These are phyloP conservation scores for Rhadina sibilatrix DNA, from an alignment of 2,113 vertebrate species.

Conservation along the genomic window DNA sequence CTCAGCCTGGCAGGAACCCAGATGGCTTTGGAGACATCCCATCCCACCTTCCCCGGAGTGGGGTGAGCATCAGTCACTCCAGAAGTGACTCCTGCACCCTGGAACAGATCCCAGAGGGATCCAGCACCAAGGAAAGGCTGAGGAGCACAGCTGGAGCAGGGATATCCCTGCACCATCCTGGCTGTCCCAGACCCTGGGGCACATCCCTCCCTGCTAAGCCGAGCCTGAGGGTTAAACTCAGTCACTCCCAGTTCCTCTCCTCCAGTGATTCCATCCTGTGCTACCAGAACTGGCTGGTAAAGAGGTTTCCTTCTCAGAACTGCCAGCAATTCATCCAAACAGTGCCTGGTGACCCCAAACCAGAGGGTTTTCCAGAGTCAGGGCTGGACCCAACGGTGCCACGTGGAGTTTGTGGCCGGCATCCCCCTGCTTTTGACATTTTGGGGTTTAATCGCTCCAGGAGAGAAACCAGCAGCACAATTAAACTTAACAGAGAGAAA, in stretches of 20 bases:
- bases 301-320: neutral
- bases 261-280: neutral
- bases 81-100: fast-evolving
- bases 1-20: neutral
- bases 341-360: fast-evolving
- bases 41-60: too few relatives aligned
- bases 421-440: neutral
- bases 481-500: neutral
- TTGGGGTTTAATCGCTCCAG: neutral
- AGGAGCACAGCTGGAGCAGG: neutral
- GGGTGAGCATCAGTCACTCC: fast-evolving
- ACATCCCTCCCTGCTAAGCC: neutral
- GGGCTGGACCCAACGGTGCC: fast-evolving
- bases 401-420: neutral
- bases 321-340: neutral
- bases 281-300: neutral
- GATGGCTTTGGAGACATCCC: fast-evolving
- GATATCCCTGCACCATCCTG: neutral
- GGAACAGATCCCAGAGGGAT: neutral
- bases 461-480: neutral
- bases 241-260: neutral
- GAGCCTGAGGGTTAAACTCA: neutral
- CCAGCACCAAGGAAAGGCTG: fast-evolving
- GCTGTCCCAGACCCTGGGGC: neutral
- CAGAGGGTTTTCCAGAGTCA: neutral